phyloP scores from a whole-genome alignment of 2,113 vertebrate species.

The Alectura lathami region DNA sequence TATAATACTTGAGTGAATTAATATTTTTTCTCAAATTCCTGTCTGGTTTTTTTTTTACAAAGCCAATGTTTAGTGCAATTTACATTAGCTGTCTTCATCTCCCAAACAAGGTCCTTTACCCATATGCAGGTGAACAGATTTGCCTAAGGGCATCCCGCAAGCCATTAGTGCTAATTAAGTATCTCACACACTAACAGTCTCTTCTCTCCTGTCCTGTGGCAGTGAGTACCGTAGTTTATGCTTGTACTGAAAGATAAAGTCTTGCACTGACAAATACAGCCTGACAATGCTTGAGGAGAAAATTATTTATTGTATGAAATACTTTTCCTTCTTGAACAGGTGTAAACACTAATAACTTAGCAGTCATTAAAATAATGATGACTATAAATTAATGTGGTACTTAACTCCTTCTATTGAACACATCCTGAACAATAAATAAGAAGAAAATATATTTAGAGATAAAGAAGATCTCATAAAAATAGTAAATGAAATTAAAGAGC shows the following conservation, averaged over 20 bases:
- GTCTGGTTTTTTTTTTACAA: neutral
- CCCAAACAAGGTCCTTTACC: neutral
- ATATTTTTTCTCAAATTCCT: neutral
- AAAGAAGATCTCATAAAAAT: constrained; percentile 16
- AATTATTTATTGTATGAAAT: neutral
- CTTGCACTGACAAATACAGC: neutral
- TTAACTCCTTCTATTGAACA: neutral
- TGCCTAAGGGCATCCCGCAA: neutral
- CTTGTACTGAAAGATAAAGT: neutral
- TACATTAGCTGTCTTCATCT: neutral
- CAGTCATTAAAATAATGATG: constrained; percentile 14
- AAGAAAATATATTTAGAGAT: neutral
- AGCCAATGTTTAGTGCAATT: neutral
- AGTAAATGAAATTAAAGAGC: neutral
- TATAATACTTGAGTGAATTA: neutral
- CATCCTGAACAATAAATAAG: neutral
- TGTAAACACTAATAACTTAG: constrained; percentile 34
- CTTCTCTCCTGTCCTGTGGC: neutral
- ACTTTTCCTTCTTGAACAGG: neutral
- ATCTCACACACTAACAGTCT: neutral
- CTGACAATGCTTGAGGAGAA: neutral
- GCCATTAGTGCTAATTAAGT: neutral
- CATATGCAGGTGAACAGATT: neutral
- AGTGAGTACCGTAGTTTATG: neutral
- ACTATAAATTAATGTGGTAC: neutral